Evolutionary conservation across 2,888 invertebrate genomes (phyloP).

Genomic region (Leucania comma): DNA sequence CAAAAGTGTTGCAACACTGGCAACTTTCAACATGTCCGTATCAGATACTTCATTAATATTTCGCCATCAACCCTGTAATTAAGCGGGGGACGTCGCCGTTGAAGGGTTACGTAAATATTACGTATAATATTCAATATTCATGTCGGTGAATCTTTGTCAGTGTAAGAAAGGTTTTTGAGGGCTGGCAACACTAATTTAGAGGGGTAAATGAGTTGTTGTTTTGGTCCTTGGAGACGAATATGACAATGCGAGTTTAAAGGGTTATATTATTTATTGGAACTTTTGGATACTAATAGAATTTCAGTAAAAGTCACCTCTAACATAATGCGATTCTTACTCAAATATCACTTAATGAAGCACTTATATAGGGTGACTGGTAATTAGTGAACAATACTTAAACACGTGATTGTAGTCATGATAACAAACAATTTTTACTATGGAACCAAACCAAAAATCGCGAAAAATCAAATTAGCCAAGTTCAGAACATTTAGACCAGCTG

Average conservation of each 20-base stretch:
- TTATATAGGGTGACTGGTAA: no score
- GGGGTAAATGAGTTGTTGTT: conserved; percentile 36
- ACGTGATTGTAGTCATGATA: no score
- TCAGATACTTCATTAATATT: conserved; percentile 88
- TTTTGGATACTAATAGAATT: not conserved
- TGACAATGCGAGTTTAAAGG: conserved; percentile 1
- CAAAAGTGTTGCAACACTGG: conserved; percentile 71
- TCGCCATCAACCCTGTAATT: conserved; percentile 81
- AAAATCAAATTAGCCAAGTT: no score
- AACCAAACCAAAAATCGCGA: no score
- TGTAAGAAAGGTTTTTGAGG: conserved; percentile 51
- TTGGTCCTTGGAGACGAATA: conserved; percentile 46
- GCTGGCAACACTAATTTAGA: conserved; percentile 28
- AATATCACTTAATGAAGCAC: no score
- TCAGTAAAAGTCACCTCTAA: not conserved
- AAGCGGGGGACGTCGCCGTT: conserved; percentile 70
- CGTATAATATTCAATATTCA: conserved; percentile 62
- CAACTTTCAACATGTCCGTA: conserved; percentile 78
- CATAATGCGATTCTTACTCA: no score
- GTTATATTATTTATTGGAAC: conserved; percentile 26
- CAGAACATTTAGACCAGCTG: no score
- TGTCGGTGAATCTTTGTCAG: conserved; percentile 61
- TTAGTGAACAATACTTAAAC: no score
- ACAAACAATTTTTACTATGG: no score
- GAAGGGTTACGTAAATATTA: conserved; percentile 72